Percentiles rank a stretch among this genome's conserved stretches.
These are phyloP conservation scores for Adrianichthys oophorus DNA, from an alignment of 2,797 vertebrate genomes.

Conservation along the genomic window DNA sequence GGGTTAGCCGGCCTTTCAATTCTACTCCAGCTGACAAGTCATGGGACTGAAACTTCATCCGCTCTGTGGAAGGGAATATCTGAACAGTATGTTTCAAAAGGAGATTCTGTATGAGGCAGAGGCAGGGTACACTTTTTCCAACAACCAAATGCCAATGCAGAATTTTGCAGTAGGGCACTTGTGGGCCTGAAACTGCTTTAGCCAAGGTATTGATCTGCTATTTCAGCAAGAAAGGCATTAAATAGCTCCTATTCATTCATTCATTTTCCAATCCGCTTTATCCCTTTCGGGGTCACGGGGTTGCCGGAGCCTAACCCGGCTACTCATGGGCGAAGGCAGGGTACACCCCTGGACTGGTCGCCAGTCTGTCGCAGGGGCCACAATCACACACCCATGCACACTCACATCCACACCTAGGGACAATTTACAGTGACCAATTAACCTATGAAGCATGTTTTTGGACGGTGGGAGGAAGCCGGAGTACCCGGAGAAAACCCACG, in stretches of 20 bases:
- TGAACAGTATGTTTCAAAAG: slow-evolving; percentile 37
- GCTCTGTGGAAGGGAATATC: slow-evolving; percentile 34
- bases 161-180: slow-evolving; percentile 8
- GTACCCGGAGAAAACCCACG: no score
- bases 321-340: no score
- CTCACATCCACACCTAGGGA: no score
- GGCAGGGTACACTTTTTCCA: slow-evolving; percentile 14
- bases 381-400: no score
- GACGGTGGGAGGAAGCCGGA: no score
- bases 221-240: neutral
- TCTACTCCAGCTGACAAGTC: slow-evolving; percentile 62
- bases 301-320: no score
- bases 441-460: no score
- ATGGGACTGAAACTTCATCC: slow-evolving; percentile 80
- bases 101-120: slow-evolving; percentile 8
- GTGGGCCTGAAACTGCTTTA: neutral
- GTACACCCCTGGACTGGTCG: no score
- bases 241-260: neutral
- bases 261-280: no score
- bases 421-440: no score
- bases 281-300: no score
- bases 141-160: slow-evolving; percentile 7
- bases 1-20: slow-evolving; percentile 55
- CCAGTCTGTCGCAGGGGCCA: no score
- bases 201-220: neutral